Evolutionary conservation across 2,888 invertebrate genomes (phyloP).

Genomic region (Polietes domitor): DNA sequence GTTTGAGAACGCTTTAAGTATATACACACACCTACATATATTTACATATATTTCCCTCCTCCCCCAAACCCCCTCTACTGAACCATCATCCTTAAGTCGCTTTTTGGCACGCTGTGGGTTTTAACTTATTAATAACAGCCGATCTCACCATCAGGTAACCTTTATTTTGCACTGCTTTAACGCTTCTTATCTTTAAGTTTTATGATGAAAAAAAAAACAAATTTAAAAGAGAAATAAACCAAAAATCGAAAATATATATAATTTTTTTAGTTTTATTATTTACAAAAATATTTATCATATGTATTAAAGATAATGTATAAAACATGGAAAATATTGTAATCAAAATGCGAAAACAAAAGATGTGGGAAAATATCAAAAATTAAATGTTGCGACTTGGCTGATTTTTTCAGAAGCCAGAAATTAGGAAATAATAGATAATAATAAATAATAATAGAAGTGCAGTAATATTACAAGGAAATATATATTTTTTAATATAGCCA

Average conservation of each 20-base stretch:
- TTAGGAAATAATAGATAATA: too few species aligned
- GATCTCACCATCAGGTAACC: constrained; percentile 82
- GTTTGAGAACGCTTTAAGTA: constrained; percentile 52
- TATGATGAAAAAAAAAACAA: constrained; percentile 47
- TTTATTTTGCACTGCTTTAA: constrained; percentile 85
- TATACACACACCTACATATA: too few species aligned
- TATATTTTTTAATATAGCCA: too few species aligned
- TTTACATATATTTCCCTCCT: constrained; percentile 47
- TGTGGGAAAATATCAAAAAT: too few species aligned
- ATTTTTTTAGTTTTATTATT: constrained; percentile 47
- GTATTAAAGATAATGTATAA: constrained; percentile 29
- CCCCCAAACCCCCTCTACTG: constrained; percentile 62
- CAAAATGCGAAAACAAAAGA: background rate
- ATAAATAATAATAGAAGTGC: too few species aligned
- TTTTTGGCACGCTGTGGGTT: constrained; percentile 86
- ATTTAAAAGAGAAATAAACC: constrained; percentile 43
- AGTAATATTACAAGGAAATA: too few species aligned
- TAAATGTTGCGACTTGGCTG: too few species aligned
- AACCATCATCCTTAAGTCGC: constrained; percentile 78
- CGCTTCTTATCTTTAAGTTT: constrained; percentile 72
- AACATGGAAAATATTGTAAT: constrained; percentile 25
- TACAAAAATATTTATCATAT: constrained; percentile 47
- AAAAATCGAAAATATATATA: constrained; percentile 56
- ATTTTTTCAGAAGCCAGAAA: too few species aligned
- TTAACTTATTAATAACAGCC: constrained; percentile 82